Conservation (phyloP, 2,888 invertebrate species). For the Brachypterus glaber region DNA sequence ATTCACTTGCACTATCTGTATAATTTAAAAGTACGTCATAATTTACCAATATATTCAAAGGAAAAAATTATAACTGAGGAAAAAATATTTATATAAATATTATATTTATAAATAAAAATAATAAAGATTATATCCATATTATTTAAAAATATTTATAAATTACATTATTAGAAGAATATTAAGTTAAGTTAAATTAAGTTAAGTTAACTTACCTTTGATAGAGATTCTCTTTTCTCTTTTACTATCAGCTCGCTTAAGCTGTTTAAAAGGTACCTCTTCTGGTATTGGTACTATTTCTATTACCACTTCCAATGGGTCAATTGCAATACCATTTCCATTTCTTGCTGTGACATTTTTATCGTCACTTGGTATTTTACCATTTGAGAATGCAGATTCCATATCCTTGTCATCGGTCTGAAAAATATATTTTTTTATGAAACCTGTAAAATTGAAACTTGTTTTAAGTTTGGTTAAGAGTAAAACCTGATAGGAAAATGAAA, state of each 20-base stretch:
- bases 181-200: background rate
- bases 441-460: no score
- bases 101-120: background rate
- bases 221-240: constrained; percentile 43
- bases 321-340: constrained; percentile 17
- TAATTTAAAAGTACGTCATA: no score
- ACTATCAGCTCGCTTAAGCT: constrained; percentile 28
- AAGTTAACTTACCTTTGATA: constrained; percentile 45
- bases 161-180: background rate
- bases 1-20: constrained; percentile 45
- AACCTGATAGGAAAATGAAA: no score
- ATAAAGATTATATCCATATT: no score
- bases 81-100: no score
- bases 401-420: no score
- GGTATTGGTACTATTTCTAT: constrained; percentile 16
- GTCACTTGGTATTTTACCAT: constrained; percentile 35
- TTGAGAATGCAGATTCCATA: constrained; percentile 24
- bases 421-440: no score
- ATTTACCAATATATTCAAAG: no score
- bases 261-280: constrained; percentile 24
- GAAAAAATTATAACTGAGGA: no score
- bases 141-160: constrained; percentile 4
- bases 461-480: constrained; percentile 13
- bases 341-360: constrained; percentile 22
- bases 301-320: constrained; percentile 6